Percentiles rank a stretch among this genome's conserved stretches.
Conservation (phyloP, 1,140 invertebrate genomes). For the Agrypnia vestita region DNA sequence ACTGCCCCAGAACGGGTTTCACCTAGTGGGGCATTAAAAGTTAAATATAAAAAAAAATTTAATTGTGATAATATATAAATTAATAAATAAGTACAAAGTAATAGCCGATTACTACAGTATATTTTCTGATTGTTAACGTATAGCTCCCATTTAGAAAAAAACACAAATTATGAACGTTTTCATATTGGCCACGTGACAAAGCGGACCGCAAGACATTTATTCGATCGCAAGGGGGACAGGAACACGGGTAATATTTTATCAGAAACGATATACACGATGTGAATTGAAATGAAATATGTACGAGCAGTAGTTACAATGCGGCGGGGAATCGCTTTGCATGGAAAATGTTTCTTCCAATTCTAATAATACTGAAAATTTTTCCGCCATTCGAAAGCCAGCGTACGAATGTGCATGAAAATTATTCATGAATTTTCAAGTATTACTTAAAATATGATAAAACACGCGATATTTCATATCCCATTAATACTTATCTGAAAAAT, state of each 20-base stretch:
- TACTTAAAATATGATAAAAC: no score
- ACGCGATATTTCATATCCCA: no score
- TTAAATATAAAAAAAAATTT: no score
- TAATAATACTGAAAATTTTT: not conserved
- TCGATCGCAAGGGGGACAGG: not conserved
- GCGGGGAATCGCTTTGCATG: not conserved
- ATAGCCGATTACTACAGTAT: no score
- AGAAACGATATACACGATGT: constrained; percentile 3
- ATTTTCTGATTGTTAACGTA: not conserved
- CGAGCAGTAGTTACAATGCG: not conserved
- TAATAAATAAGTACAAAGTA: no score
- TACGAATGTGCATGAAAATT: no score
- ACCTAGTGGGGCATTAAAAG: no score
- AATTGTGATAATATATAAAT: no score
- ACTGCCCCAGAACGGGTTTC: no score
- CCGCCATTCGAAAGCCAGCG: not conserved
- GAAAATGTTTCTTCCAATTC: not conserved
- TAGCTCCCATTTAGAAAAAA: not conserved
- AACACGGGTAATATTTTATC: constrained; percentile 1
- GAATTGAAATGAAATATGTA: constrained; percentile 6
- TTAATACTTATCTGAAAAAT: no score
- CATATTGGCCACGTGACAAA: not conserved
- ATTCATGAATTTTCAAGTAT: no score
- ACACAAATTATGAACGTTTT: not conserved
- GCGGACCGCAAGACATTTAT: constrained; percentile 1